phyloP scores from a whole-genome alignment of 2,888 invertebrate genomes.

The Ophonus ardosiacus region DNA sequence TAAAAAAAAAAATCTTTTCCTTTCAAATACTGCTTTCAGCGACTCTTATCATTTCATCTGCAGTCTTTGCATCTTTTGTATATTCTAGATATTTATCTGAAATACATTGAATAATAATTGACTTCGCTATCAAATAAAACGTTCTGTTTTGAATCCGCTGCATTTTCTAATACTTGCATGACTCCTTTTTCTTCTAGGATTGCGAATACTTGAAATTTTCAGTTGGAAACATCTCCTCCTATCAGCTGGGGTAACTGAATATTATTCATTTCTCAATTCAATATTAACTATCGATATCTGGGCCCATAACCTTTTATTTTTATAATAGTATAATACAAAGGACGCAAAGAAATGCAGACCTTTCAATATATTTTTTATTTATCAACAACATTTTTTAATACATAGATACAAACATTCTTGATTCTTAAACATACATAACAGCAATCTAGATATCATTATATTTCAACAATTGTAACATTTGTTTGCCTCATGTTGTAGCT shows the following conservation, averaged over 20 bases:
- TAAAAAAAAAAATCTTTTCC: conserved; percentile 65
- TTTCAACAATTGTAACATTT: too few species aligned
- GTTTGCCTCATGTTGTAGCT: too few species aligned
- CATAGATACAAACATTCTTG: too few species aligned
- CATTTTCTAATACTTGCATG: conserved; percentile 57
- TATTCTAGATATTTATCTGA: conserved; percentile 66
- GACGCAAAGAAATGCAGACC: neutral
- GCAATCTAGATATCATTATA: too few species aligned
- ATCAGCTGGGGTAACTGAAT: neutral
- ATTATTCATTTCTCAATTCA: neutral
- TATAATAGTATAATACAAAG: neutral
- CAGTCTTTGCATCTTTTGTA: conserved; percentile 63
- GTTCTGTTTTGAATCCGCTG: conserved; percentile 25
- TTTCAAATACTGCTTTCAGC: conserved; percentile 21
- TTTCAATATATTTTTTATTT: neutral
- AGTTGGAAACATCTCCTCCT: conserved; percentile 63
- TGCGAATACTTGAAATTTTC: conserved; percentile 64
- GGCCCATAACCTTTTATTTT: neutral
- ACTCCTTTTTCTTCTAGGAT: conserved; percentile 65
- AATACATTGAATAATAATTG: conserved; percentile 65
- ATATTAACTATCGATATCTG: neutral
- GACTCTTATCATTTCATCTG: conserved; percentile 27
- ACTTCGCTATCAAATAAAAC: conserved; percentile 65
- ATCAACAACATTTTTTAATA: too few species aligned
- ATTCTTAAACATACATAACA: too few species aligned